phyloP scores from a whole-genome alignment of 2,797 vertebrate genomes.

The Pseudocheirus occidentalis region DNA sequence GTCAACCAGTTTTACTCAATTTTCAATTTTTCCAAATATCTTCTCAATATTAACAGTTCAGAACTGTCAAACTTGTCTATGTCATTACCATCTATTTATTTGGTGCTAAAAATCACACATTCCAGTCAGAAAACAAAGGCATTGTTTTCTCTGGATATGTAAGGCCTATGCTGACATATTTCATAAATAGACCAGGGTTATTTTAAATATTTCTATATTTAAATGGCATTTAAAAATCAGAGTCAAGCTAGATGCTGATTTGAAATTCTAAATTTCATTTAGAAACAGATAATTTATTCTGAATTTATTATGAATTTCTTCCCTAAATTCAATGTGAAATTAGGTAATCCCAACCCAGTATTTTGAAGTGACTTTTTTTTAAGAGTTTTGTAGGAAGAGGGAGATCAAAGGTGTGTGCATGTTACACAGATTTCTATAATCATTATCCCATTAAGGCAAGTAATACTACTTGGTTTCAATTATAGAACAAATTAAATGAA shows the following conservation, averaged over 20 bases:
- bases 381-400: neutral
- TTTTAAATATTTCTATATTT: neutral
- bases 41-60: neutral
- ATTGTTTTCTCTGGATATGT: neutral
- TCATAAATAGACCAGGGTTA: neutral
- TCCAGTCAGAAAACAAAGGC: slow-evolving; percentile 2
- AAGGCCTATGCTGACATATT: neutral
- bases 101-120: slow-evolving; percentile 11
- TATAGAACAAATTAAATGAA: neutral
- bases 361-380: neutral
- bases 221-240: slow-evolving; percentile 15
- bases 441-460: neutral
- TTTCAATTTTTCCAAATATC: slow-evolving; percentile 15
- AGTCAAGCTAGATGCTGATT: slow-evolving; percentile 10
- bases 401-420: neutral
- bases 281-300: neutral
- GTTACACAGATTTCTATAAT: neutral
- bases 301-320: neutral
- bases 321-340: neutral
- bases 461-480: neutral
- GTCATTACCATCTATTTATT: neutral
- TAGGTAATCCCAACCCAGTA: neutral
- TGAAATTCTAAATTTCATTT: slow-evolving; percentile 18
- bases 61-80: neutral
- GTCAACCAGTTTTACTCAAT: neutral